These are phyloP conservation scores for Cyprinodon variegatus DNA, from an alignment of 2,113 vertebrate genomes.

Conservation along the genomic window DNA sequence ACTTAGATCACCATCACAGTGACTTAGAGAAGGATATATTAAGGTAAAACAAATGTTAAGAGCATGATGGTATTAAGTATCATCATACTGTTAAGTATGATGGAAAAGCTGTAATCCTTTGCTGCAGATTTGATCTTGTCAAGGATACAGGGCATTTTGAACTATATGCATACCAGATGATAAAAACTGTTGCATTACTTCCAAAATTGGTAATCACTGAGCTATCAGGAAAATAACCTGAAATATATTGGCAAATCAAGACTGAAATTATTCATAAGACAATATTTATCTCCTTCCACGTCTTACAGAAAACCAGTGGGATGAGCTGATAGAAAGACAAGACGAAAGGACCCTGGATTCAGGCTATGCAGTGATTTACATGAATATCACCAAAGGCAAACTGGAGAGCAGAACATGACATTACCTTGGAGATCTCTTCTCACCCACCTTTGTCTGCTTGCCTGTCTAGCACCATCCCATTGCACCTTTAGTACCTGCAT, in stretches of 20 bases:
- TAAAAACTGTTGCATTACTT: not conserved
- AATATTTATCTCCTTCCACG: not conserved
- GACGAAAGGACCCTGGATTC: not conserved
- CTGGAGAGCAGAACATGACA: conserved; percentile 41
- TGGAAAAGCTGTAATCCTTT: not conserved
- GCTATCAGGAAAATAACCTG: not conserved
- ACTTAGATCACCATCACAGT: no score
- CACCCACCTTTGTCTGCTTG: conserved; percentile 49
- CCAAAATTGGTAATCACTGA: not conserved
- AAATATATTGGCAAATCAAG: no score
- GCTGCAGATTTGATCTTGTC: not conserved
- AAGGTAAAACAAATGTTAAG: no score
- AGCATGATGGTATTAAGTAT: no score
- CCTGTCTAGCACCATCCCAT: conserved; percentile 66
- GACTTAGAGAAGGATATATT: no score
- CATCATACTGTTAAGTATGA: not conserved
- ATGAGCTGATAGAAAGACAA: not conserved
- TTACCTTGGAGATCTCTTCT: conserved; percentile 40
- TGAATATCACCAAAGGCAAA: conserved; percentile 4
- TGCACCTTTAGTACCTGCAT: conserved; percentile 63
- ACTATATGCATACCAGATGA: no score
- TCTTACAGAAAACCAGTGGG: not conserved
- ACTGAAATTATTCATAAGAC: not conserved
- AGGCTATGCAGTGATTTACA: conserved; percentile 3
- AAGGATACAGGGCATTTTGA: not conserved